A percentile compares a stretch with the other conserved stretches of the same genome.
These are phyloP conservation scores for Argopecten irradians DNA, from an alignment of 1,140 invertebrate species.

Conservation along the genomic window DNA sequence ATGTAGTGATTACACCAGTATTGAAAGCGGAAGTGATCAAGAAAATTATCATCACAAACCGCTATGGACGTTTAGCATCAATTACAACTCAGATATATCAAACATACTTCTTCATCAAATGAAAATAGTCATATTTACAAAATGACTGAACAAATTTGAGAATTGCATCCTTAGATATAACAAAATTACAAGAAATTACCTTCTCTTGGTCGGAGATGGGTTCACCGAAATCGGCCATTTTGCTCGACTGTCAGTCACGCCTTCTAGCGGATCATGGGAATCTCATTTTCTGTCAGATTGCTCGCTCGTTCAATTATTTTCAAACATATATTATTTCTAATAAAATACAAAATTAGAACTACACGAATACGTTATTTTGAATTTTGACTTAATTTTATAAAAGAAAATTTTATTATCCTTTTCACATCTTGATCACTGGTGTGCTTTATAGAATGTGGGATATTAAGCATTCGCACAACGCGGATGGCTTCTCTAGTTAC, in stretches of 20 bases:
- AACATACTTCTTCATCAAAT: neutral
- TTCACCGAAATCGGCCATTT: constrained; percentile 74
- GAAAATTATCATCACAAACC: neutral
- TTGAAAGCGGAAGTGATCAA: constrained; percentile 30
- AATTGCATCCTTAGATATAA: neutral
- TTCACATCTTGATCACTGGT: neutral
- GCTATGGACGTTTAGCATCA: neutral
- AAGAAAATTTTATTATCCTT: neutral
- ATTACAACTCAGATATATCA: neutral
- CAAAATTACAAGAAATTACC: constrained; percentile 58
- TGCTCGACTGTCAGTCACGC: constrained; percentile 65
- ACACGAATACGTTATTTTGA: neutral
- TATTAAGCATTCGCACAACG: neutral
- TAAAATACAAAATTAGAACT: neutral
- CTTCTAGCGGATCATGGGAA: constrained; percentile 41
- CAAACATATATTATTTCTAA: too few species aligned
- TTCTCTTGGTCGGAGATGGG: constrained; percentile 75
- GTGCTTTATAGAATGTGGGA: neutral
- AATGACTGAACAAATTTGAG: neutral
- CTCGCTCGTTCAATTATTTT: neutral
- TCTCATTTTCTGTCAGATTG: neutral
- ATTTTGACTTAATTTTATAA: neutral
- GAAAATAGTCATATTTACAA: neutral
- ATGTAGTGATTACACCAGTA: neutral
- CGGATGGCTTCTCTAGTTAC: neutral